Percentiles rank a stretch among this genome's conserved stretches.
Conservation (phyloP, 2,113 vertebrate genomes). For the Callocephalon fimbriatum region DNA sequence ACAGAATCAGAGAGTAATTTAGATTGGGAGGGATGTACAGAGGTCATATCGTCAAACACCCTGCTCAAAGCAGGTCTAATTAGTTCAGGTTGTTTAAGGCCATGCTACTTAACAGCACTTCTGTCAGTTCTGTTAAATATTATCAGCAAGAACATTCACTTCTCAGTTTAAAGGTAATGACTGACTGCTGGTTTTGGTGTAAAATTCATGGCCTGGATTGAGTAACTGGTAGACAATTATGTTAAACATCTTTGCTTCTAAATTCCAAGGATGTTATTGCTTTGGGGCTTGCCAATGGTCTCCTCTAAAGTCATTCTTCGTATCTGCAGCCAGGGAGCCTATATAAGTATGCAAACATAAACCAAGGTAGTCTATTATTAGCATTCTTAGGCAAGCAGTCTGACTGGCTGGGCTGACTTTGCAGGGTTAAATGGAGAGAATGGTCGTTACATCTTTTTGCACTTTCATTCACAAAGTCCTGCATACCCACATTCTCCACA, state of each 20-base stretch:
- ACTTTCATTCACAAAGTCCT: constrained; percentile 55
- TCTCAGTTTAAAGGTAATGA: neutral
- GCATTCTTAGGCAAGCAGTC: constrained; percentile 33
- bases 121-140: neutral
- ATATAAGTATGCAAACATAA: neutral
- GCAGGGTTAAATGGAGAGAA: neutral
- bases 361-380: constrained; percentile 45
- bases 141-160: neutral
- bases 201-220: neutral
- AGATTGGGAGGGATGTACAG: neutral
- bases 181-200: neutral
- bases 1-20: neutral
- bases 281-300: neutral
- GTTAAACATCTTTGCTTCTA: neutral
- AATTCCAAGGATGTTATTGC: neutral
- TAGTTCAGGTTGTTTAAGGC: neutral
- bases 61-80: neutral
- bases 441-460: constrained; percentile 23
- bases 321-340: neutral
- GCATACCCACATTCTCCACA: neutral
- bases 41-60: neutral
- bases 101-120: neutral
- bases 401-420: constrained; percentile 37
- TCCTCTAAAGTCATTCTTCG: neutral
- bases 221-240: neutral